phyloP scores from a whole-genome alignment of 1,140 invertebrate species.

The Euwallacea fornicatus region DNA sequence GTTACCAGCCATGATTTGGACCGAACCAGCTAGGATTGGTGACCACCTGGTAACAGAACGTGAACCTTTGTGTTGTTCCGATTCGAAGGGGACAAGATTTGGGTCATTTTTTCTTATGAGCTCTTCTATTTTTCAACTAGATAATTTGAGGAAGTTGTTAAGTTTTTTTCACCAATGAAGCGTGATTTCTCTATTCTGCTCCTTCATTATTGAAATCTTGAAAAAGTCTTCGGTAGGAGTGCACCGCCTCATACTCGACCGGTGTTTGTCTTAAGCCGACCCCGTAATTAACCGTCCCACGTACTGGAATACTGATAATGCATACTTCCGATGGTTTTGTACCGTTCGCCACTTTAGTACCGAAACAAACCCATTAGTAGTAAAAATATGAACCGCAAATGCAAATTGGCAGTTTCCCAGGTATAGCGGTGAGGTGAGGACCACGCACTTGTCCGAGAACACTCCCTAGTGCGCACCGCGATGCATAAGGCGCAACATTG shows the following conservation, averaged over 20 bases:
- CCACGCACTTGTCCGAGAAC: constrained; percentile 12
- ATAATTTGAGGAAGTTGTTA: too few relatives aligned
- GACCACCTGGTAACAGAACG: neutral
- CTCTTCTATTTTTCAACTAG: too few relatives aligned
- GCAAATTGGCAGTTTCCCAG: constrained; percentile 18
- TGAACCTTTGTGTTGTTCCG: neutral
- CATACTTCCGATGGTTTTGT: constrained; percentile 24
- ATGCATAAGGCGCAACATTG: constrained; percentile 29
- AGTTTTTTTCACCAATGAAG: too few relatives aligned
- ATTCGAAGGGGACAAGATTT: neutral
- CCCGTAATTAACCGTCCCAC: constrained; percentile 9
- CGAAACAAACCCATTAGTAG: constrained; percentile 18
- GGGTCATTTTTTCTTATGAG: too few relatives aligned
- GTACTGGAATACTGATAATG: constrained; percentile 15
- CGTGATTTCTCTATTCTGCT: too few relatives aligned
- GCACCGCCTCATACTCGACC: neutral
- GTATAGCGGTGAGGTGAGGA: constrained; percentile 7
- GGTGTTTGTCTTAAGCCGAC: constrained; percentile 5
- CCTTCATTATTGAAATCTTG: too few relatives aligned
- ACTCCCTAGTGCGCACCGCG: constrained; percentile 19
- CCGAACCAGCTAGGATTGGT: constrained; percentile 5
- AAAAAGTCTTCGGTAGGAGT: too few relatives aligned
- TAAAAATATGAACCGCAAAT: constrained; percentile 17
- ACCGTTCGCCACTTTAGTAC: constrained; percentile 20
- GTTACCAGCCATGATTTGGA: constrained; percentile 1